A percentile compares a stretch with the other conserved stretches of the same genome.
These are phyloP conservation scores for Gopherus evgoodei DNA, from an alignment of 2,113 vertebrate genomes.

Conservation along the genomic window DNA sequence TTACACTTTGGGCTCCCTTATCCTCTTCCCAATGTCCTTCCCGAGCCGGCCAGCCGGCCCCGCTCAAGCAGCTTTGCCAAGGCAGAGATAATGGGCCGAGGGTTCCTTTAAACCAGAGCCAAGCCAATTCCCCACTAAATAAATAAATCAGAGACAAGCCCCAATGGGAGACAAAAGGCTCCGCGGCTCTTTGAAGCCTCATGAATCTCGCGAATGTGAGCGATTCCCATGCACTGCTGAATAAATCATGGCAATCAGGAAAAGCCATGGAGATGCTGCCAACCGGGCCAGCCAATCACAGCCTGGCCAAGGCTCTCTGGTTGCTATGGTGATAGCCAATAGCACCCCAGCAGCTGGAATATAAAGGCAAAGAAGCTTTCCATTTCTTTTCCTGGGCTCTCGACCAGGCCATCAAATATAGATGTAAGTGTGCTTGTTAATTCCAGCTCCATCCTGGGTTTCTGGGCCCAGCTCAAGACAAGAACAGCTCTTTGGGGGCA, in stretches of 20 bases:
- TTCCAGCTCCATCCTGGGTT: too few species aligned
- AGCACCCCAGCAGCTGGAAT: constrained; percentile 16
- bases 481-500: too few species aligned
- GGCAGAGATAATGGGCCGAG: neutral
- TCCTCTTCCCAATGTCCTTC: neutral
- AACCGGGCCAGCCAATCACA: constrained; percentile 63
- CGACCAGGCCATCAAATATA: neutral
- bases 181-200: neutral
- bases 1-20: neutral
- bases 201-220: neutral
- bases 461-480: too few species aligned
- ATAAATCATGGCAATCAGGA: neutral
- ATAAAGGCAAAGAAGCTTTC: neutral
- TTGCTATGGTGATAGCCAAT: constrained; percentile 81
- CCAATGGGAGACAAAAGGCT: neutral
- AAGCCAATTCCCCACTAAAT: neutral
- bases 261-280: constrained; percentile 30
- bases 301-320: constrained; percentile 43
- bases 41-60: neutral
- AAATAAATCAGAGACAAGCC: neutral
- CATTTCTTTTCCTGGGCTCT: neutral
- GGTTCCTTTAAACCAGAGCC: neutral
- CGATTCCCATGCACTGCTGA: neutral
- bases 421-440: neutral
- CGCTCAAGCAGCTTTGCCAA: neutral